phyloP scores from a whole-genome alignment of 23 tunicate genomes.

The Oikopleura albicans region DNA sequence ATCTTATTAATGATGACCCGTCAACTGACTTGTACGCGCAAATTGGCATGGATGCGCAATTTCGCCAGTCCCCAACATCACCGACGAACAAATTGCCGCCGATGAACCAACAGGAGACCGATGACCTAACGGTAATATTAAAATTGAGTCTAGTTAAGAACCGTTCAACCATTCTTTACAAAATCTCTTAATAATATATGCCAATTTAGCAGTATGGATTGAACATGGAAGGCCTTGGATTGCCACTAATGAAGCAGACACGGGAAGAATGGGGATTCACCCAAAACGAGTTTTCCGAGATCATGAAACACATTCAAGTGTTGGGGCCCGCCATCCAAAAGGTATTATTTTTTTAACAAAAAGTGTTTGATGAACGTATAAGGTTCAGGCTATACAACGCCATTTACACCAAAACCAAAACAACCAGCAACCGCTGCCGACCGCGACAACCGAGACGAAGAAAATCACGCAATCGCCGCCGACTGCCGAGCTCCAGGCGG shows the following conservation, averaged over 20 bases:
- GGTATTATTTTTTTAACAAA: background rate
- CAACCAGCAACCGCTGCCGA: background rate
- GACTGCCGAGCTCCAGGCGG: background rate
- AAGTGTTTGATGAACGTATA: too few species aligned
- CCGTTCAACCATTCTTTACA: too few species aligned
- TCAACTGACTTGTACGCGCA: too few species aligned
- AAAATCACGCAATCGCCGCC: background rate
- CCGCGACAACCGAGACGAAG: background rate
- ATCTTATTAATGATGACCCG: too few species aligned
- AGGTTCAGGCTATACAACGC: conserved; percentile 6
- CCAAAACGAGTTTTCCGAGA: background rate
- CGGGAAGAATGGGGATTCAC: conserved; percentile 1
- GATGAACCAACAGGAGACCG: too few species aligned
- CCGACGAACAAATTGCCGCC: background rate
- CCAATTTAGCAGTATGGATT: too few species aligned
- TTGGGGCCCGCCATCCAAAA: conserved; percentile 15
- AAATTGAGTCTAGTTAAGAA: too few species aligned
- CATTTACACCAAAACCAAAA: conserved; percentile 8
- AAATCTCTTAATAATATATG: too few species aligned
- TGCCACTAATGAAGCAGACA: background rate
- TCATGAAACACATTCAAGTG: conserved; percentile 12
- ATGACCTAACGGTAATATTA: too few species aligned
- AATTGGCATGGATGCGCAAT: background rate
- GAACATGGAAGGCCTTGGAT: background rate
- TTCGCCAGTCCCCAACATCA: too few species aligned